Evolutionary conservation across 1,140 invertebrate genomes (phyloP).

Genomic region (Drosophila baimaii): DNA sequence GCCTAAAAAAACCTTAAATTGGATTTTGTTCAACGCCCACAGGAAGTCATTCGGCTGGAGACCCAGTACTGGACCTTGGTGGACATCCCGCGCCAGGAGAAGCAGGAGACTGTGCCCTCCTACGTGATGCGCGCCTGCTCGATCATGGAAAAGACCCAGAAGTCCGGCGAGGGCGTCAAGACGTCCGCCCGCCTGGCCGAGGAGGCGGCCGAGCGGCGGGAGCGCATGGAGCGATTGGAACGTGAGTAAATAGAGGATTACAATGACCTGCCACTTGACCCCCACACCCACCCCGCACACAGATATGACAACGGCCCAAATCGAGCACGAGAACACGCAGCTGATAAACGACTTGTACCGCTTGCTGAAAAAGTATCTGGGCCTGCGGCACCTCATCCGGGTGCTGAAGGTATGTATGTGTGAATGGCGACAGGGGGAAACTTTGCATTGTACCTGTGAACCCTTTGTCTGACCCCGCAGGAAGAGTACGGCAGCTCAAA

Average conservation of each 20-base stretch:
- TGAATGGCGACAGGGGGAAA: slow-evolving; percentile 14
- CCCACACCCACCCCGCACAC: slow-evolving; percentile 27
- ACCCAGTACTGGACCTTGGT: slow-evolving; percentile 97
- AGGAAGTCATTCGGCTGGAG: slow-evolving; percentile 96
- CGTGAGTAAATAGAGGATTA: slow-evolving; percentile 89
- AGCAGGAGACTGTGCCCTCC: slow-evolving; percentile 94
- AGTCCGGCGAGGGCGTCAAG: slow-evolving; percentile 94
- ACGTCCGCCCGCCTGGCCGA: slow-evolving; percentile 92
- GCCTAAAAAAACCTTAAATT: too few relatives aligned
- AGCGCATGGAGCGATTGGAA: slow-evolving; percentile 93
- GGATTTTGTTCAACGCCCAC: not conserved
- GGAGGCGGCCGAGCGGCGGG: slow-evolving; percentile 91
- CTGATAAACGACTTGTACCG: slow-evolving; percentile 97
- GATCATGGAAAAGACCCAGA: slow-evolving; percentile 95
- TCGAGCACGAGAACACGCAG: slow-evolving; percentile 96
- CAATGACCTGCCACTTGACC: not conserved
- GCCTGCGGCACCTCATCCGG: slow-evolving; percentile 93
- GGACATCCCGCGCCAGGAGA: slow-evolving; percentile 94
- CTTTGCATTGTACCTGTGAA: slow-evolving; percentile 32
- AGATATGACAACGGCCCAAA: slow-evolving; percentile 97
- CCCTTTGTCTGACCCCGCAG: slow-evolving; percentile 84
- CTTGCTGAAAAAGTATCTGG: slow-evolving; percentile 95
- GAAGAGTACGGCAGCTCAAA: slow-evolving; percentile 94
- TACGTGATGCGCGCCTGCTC: slow-evolving; percentile 95
- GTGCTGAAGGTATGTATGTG: slow-evolving; percentile 93